phyloP scores from a whole-genome alignment of 2,888 invertebrate genomes.

The Polymixis flavicincta region DNA sequence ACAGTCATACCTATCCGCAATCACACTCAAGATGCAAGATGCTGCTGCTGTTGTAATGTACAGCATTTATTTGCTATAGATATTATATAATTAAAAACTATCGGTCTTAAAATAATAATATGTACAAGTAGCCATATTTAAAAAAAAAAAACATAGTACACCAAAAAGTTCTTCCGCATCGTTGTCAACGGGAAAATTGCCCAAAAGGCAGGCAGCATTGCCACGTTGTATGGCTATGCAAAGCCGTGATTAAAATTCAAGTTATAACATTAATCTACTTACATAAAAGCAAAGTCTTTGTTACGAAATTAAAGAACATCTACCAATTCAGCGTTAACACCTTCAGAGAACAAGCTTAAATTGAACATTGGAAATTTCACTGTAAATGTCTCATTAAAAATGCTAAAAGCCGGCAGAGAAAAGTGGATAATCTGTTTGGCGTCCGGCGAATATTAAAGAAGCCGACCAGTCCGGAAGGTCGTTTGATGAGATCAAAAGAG shows the following conservation, averaged over 20 bases:
- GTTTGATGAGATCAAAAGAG: slow-evolving; percentile 86
- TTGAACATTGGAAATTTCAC: slow-evolving; percentile 78
- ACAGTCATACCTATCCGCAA: too few species aligned
- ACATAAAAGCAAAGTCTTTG: slow-evolving; percentile 44
- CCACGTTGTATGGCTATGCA: too few species aligned
- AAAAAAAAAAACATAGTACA: too few species aligned
- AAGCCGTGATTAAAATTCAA: slow-evolving; percentile 12
- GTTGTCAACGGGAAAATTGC: too few species aligned
- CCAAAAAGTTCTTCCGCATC: too few species aligned
- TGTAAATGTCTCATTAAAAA: slow-evolving; percentile 85
- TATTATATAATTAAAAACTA: too few species aligned
- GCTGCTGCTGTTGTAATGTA: too few species aligned
- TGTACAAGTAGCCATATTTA: too few species aligned
- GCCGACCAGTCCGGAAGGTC: slow-evolving; percentile 79
- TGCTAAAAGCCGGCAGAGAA: slow-evolving; percentile 84
- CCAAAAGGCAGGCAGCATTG: too few species aligned
- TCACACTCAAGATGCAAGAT: too few species aligned
- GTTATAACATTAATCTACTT: slow-evolving; percentile 29
- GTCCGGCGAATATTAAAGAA: slow-evolving; percentile 86
- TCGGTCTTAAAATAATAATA: too few species aligned
- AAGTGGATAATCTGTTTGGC: slow-evolving; percentile 87
- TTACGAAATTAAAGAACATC: slow-evolving; percentile 56
- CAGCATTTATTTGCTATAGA: too few species aligned
- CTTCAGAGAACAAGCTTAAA: slow-evolving; percentile 68
- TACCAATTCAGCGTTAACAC: slow-evolving; percentile 68